Base-by-base conservation (phyloP, 2,888 invertebrate genomes). In the Catocala nupta region DNA sequence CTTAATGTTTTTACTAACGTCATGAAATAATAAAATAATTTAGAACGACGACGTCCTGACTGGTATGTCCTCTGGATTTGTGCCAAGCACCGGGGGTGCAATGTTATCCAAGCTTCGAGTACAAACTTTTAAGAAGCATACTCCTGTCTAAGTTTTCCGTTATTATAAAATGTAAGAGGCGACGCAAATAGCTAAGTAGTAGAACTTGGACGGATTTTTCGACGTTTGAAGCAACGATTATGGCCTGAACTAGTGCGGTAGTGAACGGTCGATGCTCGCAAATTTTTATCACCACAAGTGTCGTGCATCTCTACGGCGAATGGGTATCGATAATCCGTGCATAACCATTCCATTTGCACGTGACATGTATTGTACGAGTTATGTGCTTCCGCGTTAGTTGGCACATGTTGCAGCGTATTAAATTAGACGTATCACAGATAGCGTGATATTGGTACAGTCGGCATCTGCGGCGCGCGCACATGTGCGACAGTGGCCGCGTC, bases 1-100 rank as follows among this genome's bases (percentile, higher is more conserved):
- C 71, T 78, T 77, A 73, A 79, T 78, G 78, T 77, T 81, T 84
- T 82, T 81, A 81, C 71, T 75, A 68, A 78, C 79, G 82, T 81
- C 81, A 86, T 83, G 80, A 83, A 86, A 87, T 84, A 81, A 87
- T 89, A 88, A 86, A 88, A 88, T 90, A 88, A 89, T 90, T 89
- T 85, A 82, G 81, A 85, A 84, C 76, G 82, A 70, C 74, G 63
- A 79, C 75, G 75, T 80, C 82, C 81, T 81, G 83, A 83, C 84
- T 81, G 70, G 75, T 66, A 78, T 76, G 79, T 79, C 76, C 70
- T 63, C 77, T 90, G 90, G 90, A 85, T 58, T 64, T 61, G 64
- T 72, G 90, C 90, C 90, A 90, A 81, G 71, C 79, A 80, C 81
- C 74, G 77, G 75, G 85, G 82, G 78, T 82, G 82, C 82, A 75